These are phyloP conservation scores for Pterocles burchelli DNA, from an alignment of 2,113 vertebrate genomes.

Conservation along the genomic window DNA sequence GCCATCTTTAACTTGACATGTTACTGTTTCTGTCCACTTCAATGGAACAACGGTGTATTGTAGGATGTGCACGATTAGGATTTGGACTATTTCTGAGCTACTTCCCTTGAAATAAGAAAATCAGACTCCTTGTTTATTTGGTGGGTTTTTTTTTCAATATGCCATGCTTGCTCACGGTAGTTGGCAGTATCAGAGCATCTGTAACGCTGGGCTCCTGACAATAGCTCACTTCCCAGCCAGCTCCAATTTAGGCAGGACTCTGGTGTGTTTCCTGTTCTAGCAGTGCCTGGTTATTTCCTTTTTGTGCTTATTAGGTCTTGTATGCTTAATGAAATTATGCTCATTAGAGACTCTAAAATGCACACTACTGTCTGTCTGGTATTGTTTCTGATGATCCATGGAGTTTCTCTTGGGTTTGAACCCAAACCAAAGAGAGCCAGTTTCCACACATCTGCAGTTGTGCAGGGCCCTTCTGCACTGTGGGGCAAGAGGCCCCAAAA, in stretches of 20 bases:
- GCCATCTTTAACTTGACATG: not conserved
- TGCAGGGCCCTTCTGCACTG: fast-evolving
- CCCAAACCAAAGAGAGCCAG: not conserved
- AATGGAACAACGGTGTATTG: not conserved
- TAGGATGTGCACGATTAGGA: not conserved
- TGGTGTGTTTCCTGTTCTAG: conserved; percentile 47
- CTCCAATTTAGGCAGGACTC: not conserved
- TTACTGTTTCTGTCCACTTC: not conserved
- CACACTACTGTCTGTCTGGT: not conserved
- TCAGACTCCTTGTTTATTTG: not conserved
- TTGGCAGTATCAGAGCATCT: not conserved
- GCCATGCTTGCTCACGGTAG: not conserved
- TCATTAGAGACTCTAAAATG: not conserved
- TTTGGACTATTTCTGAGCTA: not conserved
- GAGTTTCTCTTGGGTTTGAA: not conserved
- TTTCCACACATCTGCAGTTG: not conserved
- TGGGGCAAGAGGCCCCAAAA: not conserved
- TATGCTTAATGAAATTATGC: conserved; percentile 5
- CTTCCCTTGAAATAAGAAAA: not conserved
- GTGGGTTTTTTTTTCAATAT: not conserved
- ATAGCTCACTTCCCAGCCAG: conserved; percentile 59
- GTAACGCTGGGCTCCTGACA: conserved; percentile 7
- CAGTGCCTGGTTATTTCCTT: conserved; percentile 43
- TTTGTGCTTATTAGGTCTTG: conserved; percentile 33
- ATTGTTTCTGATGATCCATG: not conserved